phyloP scores from a whole-genome alignment of 2,888 invertebrate species.

The Acrobasis suavella region DNA sequence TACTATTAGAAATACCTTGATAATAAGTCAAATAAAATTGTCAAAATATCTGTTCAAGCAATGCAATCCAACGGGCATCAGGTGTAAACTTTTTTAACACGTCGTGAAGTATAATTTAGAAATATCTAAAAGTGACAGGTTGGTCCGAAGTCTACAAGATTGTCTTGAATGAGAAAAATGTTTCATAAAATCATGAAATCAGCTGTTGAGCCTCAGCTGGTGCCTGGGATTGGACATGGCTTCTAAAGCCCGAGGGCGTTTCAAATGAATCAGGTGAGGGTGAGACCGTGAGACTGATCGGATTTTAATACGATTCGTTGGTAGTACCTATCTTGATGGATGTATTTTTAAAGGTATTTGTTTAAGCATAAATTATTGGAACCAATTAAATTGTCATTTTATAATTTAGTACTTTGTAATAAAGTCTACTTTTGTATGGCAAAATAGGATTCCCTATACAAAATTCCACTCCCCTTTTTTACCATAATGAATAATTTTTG shows the following conservation, averaged over 20 bases:
- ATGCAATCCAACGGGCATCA: not conserved
- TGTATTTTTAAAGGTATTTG: too few species aligned
- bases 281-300: constrained; percentile 9
- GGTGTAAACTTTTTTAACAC: not conserved
- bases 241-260: not conserved
- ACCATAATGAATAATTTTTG: too few species aligned
- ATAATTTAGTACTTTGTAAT: too few species aligned
- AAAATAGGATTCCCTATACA: too few species aligned
- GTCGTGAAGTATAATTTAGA: not conserved
- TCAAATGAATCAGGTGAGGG: constrained; percentile 8
- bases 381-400: too few species aligned
- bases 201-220: constrained; percentile 1
- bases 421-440: too few species aligned
- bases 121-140: not conserved
- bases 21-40: too few species aligned
- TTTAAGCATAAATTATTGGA: too few species aligned
- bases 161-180: not conserved
- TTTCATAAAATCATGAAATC: not conserved
- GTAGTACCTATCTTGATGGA: too few species aligned
- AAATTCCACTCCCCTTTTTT: too few species aligned
- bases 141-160: not conserved
- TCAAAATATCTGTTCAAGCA: too few species aligned
- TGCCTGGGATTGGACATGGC: not conserved
- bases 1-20: too few species aligned
- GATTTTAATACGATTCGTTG: constrained; percentile 5